Base-by-base conservation (phyloP, 2,888 invertebrate genomes). In the Craniophora ligustri region DNA sequence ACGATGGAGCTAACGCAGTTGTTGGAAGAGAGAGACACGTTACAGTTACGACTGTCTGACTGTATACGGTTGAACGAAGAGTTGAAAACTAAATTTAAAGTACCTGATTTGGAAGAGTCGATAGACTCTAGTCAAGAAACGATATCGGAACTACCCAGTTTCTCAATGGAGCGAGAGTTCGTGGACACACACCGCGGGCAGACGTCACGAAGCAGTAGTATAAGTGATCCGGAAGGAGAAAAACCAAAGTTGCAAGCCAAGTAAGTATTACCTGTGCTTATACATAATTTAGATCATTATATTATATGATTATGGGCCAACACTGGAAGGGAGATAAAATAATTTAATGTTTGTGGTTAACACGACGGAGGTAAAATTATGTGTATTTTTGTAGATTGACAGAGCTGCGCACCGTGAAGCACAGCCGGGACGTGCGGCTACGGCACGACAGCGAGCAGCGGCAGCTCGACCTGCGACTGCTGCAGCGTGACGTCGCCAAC, bases 1-100 rank as follows among this genome's bases (percentile, higher is more conserved):
- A 97, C 97, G 0, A 94, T 97, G 76, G 98, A 98, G 82, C 89
- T 98, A 44, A 97, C 97, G 66, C 96, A 96, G 84, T 88, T 98
- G 36, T 86, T 98, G 38, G 97, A 98, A 84, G 98, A 98, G 84
- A 94, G 98, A 46, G 98, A 98, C 79, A 97, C 97, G 0, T 86
- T 98, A 45, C 98, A 98, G 76, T 86, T 98, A 56, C 95, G 97
- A 65, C 87, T 98, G 5, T 98, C 98, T 0, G 97, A 97, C 78
- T 96, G 97, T 7, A 92, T 98, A 49, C 94, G 97, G 35, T 94
- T 96, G 28, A 95, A 96, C 69, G 97, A 97, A 84, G 80, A 94
- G 64, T 67, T 92, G 34, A 92, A 90, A 51, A 63, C 74, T 5
- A 87, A 78, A 47, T 83, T 79, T 41, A 81, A 82, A 58, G 67